Evolutionary conservation across 2,797 vertebrate species (phyloP).

Genomic region (Lophotriccus pileatus): DNA sequence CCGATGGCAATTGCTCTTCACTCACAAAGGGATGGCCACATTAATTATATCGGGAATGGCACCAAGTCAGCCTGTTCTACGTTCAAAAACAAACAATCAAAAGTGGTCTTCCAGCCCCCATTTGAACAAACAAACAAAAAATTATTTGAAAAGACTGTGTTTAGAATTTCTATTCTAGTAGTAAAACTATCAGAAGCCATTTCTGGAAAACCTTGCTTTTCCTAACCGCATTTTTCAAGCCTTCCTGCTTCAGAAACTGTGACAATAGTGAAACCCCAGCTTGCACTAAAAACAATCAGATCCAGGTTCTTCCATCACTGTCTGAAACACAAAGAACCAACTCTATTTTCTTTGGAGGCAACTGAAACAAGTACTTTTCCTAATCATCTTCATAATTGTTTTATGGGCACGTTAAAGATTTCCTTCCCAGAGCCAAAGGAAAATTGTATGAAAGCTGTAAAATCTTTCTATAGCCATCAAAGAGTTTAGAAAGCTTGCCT

Average conservation of each 20-base stretch:
- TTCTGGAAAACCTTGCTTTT: not conserved
- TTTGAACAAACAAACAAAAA: not conserved
- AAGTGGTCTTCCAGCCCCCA: not conserved
- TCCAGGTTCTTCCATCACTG: constrained; percentile 35
- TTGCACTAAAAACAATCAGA: constrained; percentile 31
- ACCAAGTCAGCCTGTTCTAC: not conserved
- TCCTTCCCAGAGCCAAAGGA: constrained; percentile 20
- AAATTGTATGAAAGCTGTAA: constrained; percentile 46
- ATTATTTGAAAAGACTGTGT: not conserved
- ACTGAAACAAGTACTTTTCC: constrained; percentile 57
- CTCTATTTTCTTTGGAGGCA: constrained; percentile 65
- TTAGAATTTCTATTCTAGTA: not conserved
- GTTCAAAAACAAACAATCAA: not conserved
- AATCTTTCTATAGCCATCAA: constrained; percentile 56
- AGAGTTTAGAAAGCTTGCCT: constrained; percentile 23
- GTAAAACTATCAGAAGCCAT: not conserved
- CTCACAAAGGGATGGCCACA: not conserved
- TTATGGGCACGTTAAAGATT: constrained; percentile 34
- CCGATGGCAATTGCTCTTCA: not conserved
- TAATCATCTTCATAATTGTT: constrained; percentile 39
- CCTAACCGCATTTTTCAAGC: constrained; percentile 2
- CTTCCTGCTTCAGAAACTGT: constrained; percentile 43
- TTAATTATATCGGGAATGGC: not conserved
- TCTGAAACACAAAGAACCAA: constrained; percentile 47
- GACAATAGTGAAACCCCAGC: constrained; percentile 9